Percentiles rank a stretch among this genome's conserved stretches.
phyloP scores from a whole-genome alignment of 2,888 invertebrate genomes.

The Nymphalis polychloros region DNA sequence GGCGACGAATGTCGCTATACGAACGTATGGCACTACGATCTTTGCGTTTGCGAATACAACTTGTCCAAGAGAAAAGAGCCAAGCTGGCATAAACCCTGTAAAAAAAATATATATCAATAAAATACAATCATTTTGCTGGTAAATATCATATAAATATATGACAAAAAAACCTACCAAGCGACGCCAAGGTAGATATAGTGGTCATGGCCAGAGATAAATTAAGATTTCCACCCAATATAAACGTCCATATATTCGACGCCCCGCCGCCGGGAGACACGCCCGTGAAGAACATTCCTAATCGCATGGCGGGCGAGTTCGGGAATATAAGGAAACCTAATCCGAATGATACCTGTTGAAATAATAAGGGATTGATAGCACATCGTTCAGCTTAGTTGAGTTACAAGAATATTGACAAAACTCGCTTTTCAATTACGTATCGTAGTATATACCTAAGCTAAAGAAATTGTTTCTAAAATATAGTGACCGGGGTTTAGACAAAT shows the following conservation, averaged over 20 bases:
- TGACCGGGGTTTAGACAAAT: too few relatives aligned
- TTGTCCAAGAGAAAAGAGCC: slow-evolving; percentile 93
- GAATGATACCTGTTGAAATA: slow-evolving; percentile 84
- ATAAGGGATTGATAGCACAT: too few relatives aligned
- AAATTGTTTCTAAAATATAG: too few relatives aligned
- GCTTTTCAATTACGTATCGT: too few relatives aligned
- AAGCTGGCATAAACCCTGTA: slow-evolving; percentile 92
- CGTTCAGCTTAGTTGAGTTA: too few relatives aligned
- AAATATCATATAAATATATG: not conserved
- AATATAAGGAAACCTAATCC: slow-evolving; percentile 87
- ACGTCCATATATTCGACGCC: slow-evolving; percentile 98
- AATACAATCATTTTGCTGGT: not conserved
- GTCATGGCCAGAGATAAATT: slow-evolving; percentile 98
- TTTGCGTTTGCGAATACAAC: slow-evolving; percentile 87
- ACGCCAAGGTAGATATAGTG: slow-evolving; percentile 91
- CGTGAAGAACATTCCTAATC: slow-evolving; percentile 93
- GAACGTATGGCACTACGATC: slow-evolving; percentile 88
- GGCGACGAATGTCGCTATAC: slow-evolving; percentile 87
- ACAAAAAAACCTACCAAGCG: slow-evolving; percentile 84
- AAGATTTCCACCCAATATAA: slow-evolving; percentile 94
- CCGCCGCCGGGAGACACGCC: slow-evolving; percentile 97
- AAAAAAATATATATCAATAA: slow-evolving; percentile 32
- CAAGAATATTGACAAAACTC: too few relatives aligned
- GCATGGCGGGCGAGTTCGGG: slow-evolving; percentile 82
- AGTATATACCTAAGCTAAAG: too few relatives aligned